phyloP scores from a whole-genome alignment of 2,797 vertebrate genomes.

The Poecile montanus region DNA sequence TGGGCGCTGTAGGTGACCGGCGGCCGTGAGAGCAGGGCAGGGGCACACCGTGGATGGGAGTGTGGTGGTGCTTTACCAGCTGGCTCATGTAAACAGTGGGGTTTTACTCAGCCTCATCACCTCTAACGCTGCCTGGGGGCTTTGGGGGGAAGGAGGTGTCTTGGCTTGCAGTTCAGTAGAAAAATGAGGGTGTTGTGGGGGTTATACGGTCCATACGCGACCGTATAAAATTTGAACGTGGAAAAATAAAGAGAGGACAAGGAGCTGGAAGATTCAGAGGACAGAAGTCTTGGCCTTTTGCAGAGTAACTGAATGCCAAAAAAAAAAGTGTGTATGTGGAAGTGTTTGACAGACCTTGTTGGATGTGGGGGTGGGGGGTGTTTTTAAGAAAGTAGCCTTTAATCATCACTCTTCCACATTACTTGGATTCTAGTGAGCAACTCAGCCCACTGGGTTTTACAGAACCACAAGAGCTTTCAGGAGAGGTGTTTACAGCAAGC shows the following conservation, averaged over 20 bases:
- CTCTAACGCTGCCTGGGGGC: neutral
- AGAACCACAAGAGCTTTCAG: slow-evolving; percentile 31
- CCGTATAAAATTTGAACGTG: neutral
- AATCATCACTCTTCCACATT: slow-evolving; percentile 31
- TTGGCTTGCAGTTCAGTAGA: neutral
- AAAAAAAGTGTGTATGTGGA: neutral
- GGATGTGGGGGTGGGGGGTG: neutral
- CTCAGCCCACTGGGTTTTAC: neutral
- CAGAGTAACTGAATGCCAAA: neutral
- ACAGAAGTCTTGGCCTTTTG: neutral
- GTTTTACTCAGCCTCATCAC: neutral
- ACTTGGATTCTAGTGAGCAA: neutral
- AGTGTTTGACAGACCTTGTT: neutral
- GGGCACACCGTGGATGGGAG: neutral
- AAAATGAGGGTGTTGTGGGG: neutral
- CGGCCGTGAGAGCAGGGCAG: neutral
- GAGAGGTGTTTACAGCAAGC: neutral
- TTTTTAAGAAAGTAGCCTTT: slow-evolving; percentile 62
- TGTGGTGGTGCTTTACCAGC: neutral
- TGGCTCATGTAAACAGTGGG: slow-evolving; percentile 61
- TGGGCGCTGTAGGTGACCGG: neutral
- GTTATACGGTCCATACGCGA: neutral
- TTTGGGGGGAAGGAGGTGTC: slow-evolving; percentile 5
- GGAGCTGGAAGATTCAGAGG: neutral
- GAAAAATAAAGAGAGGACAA: neutral